Percentiles rank a stretch among this genome's conserved stretches.
Conservation (phyloP, 2,888 invertebrate species). For the Tromatobia lineatoria region DNA sequence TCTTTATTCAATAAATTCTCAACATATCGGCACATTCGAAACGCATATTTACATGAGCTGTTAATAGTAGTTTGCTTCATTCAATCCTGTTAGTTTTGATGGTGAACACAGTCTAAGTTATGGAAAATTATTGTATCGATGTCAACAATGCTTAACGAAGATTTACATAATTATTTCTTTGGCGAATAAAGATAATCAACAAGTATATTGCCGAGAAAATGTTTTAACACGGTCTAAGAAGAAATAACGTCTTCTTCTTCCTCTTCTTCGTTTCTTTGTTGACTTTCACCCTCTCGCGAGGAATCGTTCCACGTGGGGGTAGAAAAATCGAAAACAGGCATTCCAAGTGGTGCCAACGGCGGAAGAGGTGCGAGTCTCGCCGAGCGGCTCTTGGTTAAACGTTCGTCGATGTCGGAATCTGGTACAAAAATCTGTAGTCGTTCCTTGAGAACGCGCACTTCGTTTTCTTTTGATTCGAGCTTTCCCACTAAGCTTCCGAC, state of each 20-base stretch:
- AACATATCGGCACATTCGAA: constrained; percentile 43
- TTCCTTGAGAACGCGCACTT: constrained; percentile 88
- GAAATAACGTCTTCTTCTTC: constrained; percentile 21
- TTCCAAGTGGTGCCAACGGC: constrained; percentile 88
- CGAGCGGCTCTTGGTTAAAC: constrained; percentile 77
- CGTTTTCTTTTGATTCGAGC: constrained; percentile 89
- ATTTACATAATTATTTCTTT: neutral
- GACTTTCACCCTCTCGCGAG: neutral
- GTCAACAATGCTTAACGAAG: neutral
- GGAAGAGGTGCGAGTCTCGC: constrained; percentile 84
- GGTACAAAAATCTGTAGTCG: constrained; percentile 83
- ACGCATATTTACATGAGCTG: constrained; percentile 46
- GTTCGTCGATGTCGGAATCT: constrained; percentile 75
- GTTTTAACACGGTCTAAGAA: neutral
- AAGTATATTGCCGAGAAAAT: neutral
- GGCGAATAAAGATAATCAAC: neutral
- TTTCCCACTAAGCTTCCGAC: constrained; percentile 88
- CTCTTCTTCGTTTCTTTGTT: neutral
- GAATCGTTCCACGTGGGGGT: constrained; percentile 51
- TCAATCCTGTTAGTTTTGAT: neutral
- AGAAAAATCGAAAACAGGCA: constrained; percentile 88
- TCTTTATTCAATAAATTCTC: constrained; percentile 36
- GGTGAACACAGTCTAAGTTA: constrained; percentile 13
- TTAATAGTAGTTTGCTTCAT: neutral
- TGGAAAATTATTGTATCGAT: neutral